These are phyloP conservation scores for Cryptocephalus moraei DNA, from an alignment of 2,888 invertebrate species.

Conservation along the genomic window DNA sequence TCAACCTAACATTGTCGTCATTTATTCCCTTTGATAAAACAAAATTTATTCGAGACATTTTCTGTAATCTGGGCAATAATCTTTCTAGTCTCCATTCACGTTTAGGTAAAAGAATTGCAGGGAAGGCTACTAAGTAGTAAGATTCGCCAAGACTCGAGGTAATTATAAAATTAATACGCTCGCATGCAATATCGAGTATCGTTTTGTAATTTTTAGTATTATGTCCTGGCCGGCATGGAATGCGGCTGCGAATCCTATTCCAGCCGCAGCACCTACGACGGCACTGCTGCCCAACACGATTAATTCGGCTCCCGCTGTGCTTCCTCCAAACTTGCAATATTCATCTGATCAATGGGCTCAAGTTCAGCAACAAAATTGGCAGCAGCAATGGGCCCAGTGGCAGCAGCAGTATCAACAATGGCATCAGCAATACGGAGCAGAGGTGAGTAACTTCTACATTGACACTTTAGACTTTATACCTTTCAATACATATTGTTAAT, in stretches of 20 bases:
- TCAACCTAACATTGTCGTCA: too few relatives aligned
- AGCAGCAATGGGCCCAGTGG: constrained; percentile 67
- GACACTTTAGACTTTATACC: too few relatives aligned
- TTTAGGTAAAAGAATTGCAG: constrained; percentile 1
- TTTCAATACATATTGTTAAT: too few relatives aligned
- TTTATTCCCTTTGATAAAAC: too few relatives aligned
- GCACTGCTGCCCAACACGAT: constrained; percentile 15
- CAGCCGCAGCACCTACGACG: constrained; percentile 17
- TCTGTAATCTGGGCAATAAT: too few relatives aligned
- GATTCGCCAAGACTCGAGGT: not conserved
- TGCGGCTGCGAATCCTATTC: constrained; percentile 15
- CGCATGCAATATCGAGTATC: too few relatives aligned
- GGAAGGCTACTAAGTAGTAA: constrained; percentile 1
- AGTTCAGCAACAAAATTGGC: constrained; percentile 62
- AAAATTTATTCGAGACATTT: too few relatives aligned
- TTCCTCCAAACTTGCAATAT: constrained; percentile 37
- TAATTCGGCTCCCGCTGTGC: constrained; percentile 15
- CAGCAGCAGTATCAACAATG: constrained; percentile 68
- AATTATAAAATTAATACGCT: too few relatives aligned
- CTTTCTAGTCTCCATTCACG: too few relatives aligned
- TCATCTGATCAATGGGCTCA: constrained; percentile 59
- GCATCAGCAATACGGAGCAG: constrained; percentile 66
- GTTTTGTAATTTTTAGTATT: too few relatives aligned
- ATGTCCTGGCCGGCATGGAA: constrained; percentile 37
- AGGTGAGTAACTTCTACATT: constrained; percentile 39